Conservation (phyloP, 2,797 vertebrate genomes). For the Catostomus latipinnis region DNA sequence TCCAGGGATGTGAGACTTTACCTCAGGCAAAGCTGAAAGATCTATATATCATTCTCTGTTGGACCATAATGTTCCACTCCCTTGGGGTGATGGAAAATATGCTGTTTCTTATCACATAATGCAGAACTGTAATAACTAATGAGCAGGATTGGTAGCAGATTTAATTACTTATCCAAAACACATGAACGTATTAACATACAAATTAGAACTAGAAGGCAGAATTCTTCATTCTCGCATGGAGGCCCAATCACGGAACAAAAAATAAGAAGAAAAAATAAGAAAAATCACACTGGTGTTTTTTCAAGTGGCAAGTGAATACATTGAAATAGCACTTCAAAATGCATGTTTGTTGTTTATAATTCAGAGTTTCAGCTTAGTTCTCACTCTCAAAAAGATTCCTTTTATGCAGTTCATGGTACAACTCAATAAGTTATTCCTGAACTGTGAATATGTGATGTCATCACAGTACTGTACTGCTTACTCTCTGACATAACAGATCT, state of each 20-base stretch:
- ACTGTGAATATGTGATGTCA: neutral
- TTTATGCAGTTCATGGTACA: neutral
- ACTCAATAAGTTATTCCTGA: neutral
- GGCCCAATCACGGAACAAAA: neutral
- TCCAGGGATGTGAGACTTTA: slow-evolving; percentile 32
- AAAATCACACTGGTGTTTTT: slow-evolving; percentile 12
- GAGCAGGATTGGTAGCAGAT: slow-evolving; percentile 35
- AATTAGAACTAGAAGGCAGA: slow-evolving; percentile 49
- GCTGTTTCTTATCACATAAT: slow-evolving; percentile 32
- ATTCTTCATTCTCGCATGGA: slow-evolving; percentile 15
- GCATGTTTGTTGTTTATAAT: slow-evolving; percentile 10
- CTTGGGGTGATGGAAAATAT: slow-evolving; percentile 1
- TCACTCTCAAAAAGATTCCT: neutral
- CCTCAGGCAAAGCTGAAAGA: slow-evolving; percentile 35
- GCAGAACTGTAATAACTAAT: slow-evolving; percentile 46
- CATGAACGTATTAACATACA: slow-evolving; percentile 52
- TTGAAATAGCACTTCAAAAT: slow-evolving; percentile 19
- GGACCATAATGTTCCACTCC: neutral
- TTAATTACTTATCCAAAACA: slow-evolving; percentile 47
- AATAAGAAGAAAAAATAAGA: neutral
- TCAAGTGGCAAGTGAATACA: neutral
- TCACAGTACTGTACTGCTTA: neutral
- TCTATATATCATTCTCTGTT: slow-evolving; percentile 20
- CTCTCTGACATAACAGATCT: neutral
- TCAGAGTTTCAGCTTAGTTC: neutral